phyloP scores from a whole-genome alignment of 2,797 vertebrate genomes.

The Eospalax fontanierii region DNA sequence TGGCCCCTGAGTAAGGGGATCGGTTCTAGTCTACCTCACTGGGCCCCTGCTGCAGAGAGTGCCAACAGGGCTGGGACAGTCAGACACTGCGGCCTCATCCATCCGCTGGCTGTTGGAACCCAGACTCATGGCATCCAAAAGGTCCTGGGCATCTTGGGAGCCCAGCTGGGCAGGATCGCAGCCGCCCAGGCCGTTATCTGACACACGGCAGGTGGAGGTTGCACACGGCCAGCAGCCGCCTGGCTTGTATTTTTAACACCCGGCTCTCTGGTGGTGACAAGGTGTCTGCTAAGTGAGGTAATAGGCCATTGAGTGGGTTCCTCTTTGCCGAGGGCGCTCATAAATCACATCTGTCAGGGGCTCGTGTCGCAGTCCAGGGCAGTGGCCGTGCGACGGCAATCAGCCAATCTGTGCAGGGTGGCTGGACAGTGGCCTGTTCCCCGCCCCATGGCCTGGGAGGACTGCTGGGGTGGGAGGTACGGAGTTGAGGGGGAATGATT shows the following conservation, averaged over 20 bases:
- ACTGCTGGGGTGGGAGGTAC: neutral
- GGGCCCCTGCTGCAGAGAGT: neutral
- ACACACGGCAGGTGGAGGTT: constrained; percentile 87
- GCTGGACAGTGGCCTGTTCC: constrained; percentile 82
- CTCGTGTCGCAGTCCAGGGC: constrained; percentile 94
- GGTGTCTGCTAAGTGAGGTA: constrained; percentile 96
- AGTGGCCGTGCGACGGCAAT: constrained; percentile 94
- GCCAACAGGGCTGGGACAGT: neutral
- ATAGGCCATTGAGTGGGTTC: constrained; percentile 99
- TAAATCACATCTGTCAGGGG: constrained; percentile 98
- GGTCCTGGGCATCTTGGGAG: neutral
- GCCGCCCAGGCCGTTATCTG: constrained; percentile 77
- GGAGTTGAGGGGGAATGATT: neutral
- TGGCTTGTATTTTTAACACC: constrained; percentile 96
- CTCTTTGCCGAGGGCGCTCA: constrained; percentile 96
- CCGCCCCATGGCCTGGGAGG: constrained; percentile 56
- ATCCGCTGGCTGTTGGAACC: neutral
- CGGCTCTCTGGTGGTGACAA: constrained; percentile 96
- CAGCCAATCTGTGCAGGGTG: constrained; percentile 94
- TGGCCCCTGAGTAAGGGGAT: neutral
- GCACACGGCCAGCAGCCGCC: constrained; percentile 83
- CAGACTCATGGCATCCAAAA: neutral
- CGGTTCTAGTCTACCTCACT: fast-evolving
- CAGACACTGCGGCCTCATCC: neutral
- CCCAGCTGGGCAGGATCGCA: neutral